Conservation (phyloP, 2,797 vertebrate species). For the Rallus crepitans region DNA sequence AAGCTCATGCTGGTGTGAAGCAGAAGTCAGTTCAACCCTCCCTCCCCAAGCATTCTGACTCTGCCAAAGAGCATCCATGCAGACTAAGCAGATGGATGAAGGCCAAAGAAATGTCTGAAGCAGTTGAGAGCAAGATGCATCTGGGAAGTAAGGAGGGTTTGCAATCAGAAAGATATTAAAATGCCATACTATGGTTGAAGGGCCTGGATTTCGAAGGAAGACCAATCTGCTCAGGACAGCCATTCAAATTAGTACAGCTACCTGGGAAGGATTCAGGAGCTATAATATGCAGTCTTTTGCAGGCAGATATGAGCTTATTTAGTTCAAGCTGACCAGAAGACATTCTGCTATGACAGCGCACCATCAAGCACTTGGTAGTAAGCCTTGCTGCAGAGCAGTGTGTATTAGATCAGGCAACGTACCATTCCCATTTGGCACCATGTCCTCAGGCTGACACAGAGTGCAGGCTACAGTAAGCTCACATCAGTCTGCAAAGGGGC, state of each 20-base stretch:
- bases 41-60: not conserved
- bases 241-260: not conserved
- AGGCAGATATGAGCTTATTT: conserved; percentile 62
- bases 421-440: conserved; percentile 18
- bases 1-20: not conserved
- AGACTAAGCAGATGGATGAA: not conserved
- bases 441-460: conserved; percentile 48
- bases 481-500: conserved; percentile 51
- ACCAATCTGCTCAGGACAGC: not conserved
- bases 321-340: conserved; percentile 39
- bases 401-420: not conserved
- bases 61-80: not conserved
- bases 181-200: not conserved
- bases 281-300: conserved; percentile 36
- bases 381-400: conserved; percentile 52
- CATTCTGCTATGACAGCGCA: conserved; percentile 33
- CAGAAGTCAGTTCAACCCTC: not conserved
- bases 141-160: not conserved
- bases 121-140: not conserved
- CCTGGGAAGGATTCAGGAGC: not conserved
- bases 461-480: conserved; percentile 53
- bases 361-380: not conserved
- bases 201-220: not conserved
- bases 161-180: not conserved
- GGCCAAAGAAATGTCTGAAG: conserved; percentile 23